phyloP scores from a whole-genome alignment of 2,113 vertebrate species.

The Calyptommatus sinebrachiatus region DNA sequence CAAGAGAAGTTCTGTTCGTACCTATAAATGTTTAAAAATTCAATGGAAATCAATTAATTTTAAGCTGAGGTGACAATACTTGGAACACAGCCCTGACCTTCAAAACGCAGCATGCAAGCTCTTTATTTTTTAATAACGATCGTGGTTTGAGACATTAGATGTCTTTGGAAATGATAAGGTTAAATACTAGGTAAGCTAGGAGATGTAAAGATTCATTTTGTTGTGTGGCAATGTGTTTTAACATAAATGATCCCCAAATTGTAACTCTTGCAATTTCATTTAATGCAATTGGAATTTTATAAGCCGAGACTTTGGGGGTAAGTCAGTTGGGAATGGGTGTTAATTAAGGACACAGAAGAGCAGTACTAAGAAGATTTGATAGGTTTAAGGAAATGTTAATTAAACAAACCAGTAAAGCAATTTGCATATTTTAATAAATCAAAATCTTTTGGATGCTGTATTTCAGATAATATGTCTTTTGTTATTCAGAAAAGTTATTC shows the following conservation, averaged over 20 bases:
- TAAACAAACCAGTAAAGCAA: constrained; percentile 55
- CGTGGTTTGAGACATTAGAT: neutral
- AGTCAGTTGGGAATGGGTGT: constrained; percentile 46
- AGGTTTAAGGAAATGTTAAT: constrained; percentile 61
- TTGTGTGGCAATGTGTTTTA: constrained; percentile 45
- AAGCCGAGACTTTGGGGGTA: constrained; percentile 47
- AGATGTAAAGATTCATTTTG: constrained; percentile 44
- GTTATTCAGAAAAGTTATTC: constrained; percentile 41
- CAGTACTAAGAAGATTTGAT: constrained; percentile 60
- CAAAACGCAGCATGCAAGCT: neutral
- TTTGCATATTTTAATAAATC: constrained; percentile 62
- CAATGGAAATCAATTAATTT: constrained; percentile 8
- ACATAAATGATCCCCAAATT: constrained; percentile 49
- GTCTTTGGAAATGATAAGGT: constrained; percentile 11
- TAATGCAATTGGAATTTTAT: constrained; percentile 57
- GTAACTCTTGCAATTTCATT: constrained; percentile 58
- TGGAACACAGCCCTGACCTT: neutral
- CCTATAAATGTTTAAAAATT: neutral
- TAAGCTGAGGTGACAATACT: neutral
- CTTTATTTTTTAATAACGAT: neutral
- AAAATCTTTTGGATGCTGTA: constrained; percentile 33
- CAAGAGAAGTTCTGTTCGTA: neutral
- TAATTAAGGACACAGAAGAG: constrained; percentile 63
- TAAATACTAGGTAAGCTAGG: constrained; percentile 37
- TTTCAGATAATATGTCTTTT: constrained; percentile 32